Evolutionary conservation across 2,113 vertebrate species (phyloP).

Genomic region (Hyperopisus bebe): DNA sequence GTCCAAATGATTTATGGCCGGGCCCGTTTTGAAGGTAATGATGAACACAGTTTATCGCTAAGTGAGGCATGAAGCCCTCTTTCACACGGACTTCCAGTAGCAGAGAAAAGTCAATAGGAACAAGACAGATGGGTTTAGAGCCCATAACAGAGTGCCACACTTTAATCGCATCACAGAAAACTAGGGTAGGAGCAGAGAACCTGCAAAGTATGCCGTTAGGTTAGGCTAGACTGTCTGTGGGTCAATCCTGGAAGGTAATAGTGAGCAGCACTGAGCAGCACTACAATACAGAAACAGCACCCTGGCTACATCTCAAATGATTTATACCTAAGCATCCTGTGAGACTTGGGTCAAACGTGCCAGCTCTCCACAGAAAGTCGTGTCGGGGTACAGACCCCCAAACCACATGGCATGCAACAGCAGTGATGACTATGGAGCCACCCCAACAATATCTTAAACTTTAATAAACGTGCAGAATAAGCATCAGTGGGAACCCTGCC

Average conservation of each 20-base stretch:
- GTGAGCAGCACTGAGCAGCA: neutral
- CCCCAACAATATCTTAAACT: neutral
- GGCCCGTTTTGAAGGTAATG: neutral
- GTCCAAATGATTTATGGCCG: neutral
- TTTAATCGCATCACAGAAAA: neutral
- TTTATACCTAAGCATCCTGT: neutral
- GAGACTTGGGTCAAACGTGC: neutral
- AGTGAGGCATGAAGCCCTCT: neutral
- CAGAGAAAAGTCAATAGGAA: neutral
- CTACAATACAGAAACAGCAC: neutral
- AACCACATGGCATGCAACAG: neutral
- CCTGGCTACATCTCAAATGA: neutral
- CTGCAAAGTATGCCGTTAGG: neutral
- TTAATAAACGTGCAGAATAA: neutral
- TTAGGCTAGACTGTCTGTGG: neutral
- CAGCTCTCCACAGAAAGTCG: neutral
- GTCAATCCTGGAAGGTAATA: neutral
- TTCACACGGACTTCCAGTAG: neutral
- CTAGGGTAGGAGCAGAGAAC: neutral
- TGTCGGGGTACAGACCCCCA: neutral
- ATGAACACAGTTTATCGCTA: neutral
- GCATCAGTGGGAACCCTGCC: too few relatives aligned
- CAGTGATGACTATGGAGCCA: neutral
- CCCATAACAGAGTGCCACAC: neutral
- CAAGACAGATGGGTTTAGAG: neutral